Percentiles rank a stretch among this genome's conserved stretches.
These are phyloP conservation scores for Phaethornis superciliosus DNA, from an alignment of 2,113 vertebrate genomes.

Conservation along the genomic window DNA sequence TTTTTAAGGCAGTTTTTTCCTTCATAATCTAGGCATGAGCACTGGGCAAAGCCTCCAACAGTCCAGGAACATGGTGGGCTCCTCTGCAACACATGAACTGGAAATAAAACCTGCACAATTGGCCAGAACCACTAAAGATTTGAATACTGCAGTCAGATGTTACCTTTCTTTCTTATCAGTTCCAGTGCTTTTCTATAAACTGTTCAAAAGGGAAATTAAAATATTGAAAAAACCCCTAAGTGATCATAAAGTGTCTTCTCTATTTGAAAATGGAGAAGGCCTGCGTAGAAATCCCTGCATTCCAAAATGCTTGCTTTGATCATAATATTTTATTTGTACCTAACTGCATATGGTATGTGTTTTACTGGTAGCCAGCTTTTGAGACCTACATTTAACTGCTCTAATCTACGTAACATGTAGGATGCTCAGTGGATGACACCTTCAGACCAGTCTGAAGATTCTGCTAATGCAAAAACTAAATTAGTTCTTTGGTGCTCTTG, in stretches of 20 bases:
- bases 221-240: not conserved
- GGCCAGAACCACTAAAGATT: not conserved
- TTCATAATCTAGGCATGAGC: not conserved
- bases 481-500: not conserved
- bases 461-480: not conserved
- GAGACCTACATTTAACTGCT: not conserved
- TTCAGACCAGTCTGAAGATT: not conserved
- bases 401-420: not conserved
- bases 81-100: not conserved
- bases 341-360: rapidly evolving
- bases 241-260: not conserved
- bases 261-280: not conserved
- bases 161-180: not conserved
- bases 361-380: not conserved
- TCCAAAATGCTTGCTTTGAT: not conserved
- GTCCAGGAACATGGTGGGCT: not conserved
- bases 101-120: not conserved
- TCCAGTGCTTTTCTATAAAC: not conserved
- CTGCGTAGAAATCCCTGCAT: not conserved
- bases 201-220: not conserved
- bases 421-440: not conserved
- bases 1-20: not conserved
- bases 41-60: not conserved
- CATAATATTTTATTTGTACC: not conserved
- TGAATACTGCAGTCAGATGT: not conserved